Evolutionary conservation across 2,797 vertebrate genomes (phyloP).

Genomic region (Acanthurus tractus): DNA sequence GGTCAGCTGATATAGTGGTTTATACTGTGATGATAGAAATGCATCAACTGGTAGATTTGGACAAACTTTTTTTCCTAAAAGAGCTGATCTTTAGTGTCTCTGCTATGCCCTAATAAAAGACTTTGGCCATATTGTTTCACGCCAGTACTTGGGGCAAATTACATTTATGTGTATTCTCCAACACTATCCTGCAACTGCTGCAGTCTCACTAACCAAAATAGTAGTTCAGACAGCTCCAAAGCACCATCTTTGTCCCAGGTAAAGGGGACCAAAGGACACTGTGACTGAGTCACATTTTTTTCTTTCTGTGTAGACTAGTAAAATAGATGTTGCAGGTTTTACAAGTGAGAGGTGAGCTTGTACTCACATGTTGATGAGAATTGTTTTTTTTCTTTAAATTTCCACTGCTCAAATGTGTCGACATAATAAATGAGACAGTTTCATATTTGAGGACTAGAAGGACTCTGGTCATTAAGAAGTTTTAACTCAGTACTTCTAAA

Average conservation of each 20-base stretch:
- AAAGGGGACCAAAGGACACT: not conserved
- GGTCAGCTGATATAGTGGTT: too few species aligned
- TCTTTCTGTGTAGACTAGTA: not conserved
- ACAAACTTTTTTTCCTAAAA: too few species aligned
- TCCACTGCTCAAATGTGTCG: not conserved
- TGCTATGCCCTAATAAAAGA: too few species aligned
- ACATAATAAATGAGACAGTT: too few species aligned
- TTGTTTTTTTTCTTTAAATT: not conserved
- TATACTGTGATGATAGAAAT: too few species aligned
- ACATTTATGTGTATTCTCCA: not conserved
- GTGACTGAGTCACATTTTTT: not conserved
- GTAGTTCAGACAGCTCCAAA: not conserved
- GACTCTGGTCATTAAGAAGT: not conserved
- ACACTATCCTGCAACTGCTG: not conserved
- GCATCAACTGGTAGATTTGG: too few species aligned
- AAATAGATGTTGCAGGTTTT: not conserved
- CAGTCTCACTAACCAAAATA: not conserved
- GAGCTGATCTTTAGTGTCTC: too few species aligned
- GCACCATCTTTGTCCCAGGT: not conserved
- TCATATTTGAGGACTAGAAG: constrained; percentile 8
- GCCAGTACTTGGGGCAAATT: not conserved
- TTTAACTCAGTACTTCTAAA: constrained; percentile 18
- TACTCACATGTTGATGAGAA: not conserved
- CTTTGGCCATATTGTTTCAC: too few species aligned
- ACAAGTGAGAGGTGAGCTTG: not conserved